Evolutionary conservation across 2,113 vertebrate genomes (phyloP).

Genomic region (Chaetura pelagica): DNA sequence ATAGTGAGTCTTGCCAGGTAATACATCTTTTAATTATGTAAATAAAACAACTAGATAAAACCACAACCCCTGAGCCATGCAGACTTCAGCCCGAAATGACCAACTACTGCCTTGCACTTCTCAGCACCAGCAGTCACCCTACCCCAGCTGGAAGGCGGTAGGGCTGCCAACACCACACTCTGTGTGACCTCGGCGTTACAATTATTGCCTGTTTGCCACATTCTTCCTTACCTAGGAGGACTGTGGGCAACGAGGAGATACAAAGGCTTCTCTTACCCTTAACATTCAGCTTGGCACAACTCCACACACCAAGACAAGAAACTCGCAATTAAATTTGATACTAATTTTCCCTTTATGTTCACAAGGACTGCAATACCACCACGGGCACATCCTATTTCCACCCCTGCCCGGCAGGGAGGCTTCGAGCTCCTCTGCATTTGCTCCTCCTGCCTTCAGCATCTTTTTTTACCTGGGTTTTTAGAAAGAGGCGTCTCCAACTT

Average conservation of each 20-base stretch:
- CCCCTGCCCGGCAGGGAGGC: neutral
- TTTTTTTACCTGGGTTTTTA: neutral
- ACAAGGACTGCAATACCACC: neutral
- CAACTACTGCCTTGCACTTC: accelerated
- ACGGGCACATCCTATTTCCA: accelerated
- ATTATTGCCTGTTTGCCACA: accelerated
- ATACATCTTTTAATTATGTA: neutral
- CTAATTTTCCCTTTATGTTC: neutral
- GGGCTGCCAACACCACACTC: accelerated
- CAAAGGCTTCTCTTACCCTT: neutral
- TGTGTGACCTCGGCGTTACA: accelerated
- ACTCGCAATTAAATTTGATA: too few species aligned
- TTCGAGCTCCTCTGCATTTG: neutral
- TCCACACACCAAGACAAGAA: accelerated
- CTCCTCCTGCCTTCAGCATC: neutral
- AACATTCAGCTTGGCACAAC: neutral
- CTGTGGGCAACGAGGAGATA: neutral
- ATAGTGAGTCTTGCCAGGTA: neutral
- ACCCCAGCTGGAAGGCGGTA: accelerated
- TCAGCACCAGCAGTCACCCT: neutral
- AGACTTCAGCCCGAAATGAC: neutral
- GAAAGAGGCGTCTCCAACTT: neutral
- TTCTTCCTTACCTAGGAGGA: neutral
- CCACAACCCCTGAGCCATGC: accelerated
- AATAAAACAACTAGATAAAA: neutral